These are phyloP conservation scores for Macaria liturata DNA, from an alignment of 2,888 invertebrate species.

Conservation along the genomic window DNA sequence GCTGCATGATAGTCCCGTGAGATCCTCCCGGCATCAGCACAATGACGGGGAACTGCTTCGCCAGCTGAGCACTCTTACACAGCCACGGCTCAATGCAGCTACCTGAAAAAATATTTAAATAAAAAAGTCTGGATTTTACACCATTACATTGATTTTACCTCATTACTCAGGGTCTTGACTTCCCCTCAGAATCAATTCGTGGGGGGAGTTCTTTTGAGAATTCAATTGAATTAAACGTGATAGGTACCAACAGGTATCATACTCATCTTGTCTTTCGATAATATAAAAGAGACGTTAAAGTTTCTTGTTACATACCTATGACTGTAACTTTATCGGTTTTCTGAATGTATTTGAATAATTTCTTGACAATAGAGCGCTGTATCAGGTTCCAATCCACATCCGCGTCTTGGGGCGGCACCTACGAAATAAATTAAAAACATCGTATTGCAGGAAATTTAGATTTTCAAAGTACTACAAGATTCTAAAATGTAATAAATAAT, in stretches of 20 bases:
- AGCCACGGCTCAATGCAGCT: slow-evolving; percentile 63
- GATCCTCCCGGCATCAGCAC: slow-evolving; percentile 55
- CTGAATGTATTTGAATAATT: slow-evolving; percentile 51
- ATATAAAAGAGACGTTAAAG: no score
- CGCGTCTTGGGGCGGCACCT: slow-evolving; percentile 51
- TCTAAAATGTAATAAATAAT: no score
- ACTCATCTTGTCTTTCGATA: no score
- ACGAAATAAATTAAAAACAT: background rate
- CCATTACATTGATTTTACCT: no score
- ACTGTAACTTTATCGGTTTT: slow-evolving; percentile 59
- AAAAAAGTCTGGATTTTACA: no score
- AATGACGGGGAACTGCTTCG: slow-evolving; percentile 54
- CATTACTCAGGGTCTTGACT: no score
- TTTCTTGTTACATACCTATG: slow-evolving; percentile 47
- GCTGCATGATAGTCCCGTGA: slow-evolving; percentile 49
- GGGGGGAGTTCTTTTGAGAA: no score
- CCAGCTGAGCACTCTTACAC: slow-evolving; percentile 44
- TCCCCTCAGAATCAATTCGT: no score
- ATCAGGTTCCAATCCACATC: slow-evolving; percentile 42
- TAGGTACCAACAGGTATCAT: no score
- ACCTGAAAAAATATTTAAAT: slow-evolving; percentile 47
- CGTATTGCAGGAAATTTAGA: no score
- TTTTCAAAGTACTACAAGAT: no score
- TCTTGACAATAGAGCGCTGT: slow-evolving; percentile 44
- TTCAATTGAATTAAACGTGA: no score